A percentile compares a stretch with the other conserved stretches of the same genome.
Conservation (phyloP, 30 jellyfish, hydroid and myxozoan species). For the Hydra vulgaris region DNA sequence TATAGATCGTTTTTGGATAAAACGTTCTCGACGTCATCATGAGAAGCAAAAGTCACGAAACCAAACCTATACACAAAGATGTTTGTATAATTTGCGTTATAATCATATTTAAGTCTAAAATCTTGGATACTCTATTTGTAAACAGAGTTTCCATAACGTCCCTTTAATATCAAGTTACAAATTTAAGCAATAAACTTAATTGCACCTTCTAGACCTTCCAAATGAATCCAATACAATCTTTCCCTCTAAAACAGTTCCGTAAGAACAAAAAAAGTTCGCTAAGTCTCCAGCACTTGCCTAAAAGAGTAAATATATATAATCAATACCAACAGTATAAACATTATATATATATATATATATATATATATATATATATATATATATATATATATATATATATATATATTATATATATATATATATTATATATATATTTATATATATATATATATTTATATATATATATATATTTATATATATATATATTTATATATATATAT, state of each 20-base stretch:
- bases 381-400: no score
- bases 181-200: no score
- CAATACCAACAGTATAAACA: neutral
- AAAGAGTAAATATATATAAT: neutral
- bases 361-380: no score
- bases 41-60: constrained; percentile 68
- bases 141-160: neutral
- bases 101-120: neutral
- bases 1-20: constrained; percentile 36
- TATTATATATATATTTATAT: no score
- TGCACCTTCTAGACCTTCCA: constrained; percentile 88
- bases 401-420: no score
- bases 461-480: no score
- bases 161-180: no score
- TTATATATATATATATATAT: no score
- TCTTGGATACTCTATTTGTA: neutral
- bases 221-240: constrained; percentile 72
- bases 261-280: constrained; percentile 74
- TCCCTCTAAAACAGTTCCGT: constrained; percentile 91
- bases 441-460: no score
- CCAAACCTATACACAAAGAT: constrained; percentile 93
- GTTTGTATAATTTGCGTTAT: no score
- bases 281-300: constrained; percentile 80
- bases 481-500: no score
- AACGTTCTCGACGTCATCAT: constrained; percentile 64